These are phyloP conservation scores for Trichonephila inaurata DNA, from an alignment of 1,140 invertebrate species.

Conservation along the genomic window DNA sequence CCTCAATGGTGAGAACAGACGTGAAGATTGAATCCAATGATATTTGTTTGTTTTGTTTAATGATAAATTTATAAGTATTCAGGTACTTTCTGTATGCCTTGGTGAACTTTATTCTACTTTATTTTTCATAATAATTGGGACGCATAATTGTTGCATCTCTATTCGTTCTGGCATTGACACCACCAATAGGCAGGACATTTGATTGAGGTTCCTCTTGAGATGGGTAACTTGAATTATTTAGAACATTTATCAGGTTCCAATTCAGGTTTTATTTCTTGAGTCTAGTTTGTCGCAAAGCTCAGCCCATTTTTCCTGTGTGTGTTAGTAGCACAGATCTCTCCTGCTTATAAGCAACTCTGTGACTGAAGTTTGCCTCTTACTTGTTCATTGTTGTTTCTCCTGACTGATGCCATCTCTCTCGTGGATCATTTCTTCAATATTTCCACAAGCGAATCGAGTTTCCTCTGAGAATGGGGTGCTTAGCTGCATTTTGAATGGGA, in stretches of 20 bases:
- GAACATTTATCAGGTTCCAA: neutral
- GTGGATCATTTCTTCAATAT: neutral
- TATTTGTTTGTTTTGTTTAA: too few species aligned
- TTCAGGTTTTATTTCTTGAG: conserved; percentile 3
- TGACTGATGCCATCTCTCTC: conserved; percentile 11
- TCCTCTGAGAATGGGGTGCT: neutral
- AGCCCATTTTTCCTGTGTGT: conserved; percentile 25
- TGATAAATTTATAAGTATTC: neutral
- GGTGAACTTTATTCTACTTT: conserved; percentile 5
- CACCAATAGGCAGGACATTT: neutral
- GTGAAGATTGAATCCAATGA: neutral
- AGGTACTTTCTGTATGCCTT: neutral
- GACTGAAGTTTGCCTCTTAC: too few species aligned
- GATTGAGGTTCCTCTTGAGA: too few species aligned
- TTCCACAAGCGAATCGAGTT: conserved; percentile 37
- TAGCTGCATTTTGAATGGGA: neutral
- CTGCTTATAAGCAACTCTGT: too few species aligned
- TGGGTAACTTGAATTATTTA: neutral
- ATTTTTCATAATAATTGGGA: conserved; percentile 28
- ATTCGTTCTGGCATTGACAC: neutral
- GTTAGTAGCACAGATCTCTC: neutral
- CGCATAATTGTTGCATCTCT: neutral
- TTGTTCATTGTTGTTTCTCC: too few species aligned
- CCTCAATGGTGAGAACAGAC: neutral
- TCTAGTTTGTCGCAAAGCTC: conserved; percentile 13